phyloP scores from a whole-genome alignment of 2,888 invertebrate genomes.

The Boloria selene region DNA sequence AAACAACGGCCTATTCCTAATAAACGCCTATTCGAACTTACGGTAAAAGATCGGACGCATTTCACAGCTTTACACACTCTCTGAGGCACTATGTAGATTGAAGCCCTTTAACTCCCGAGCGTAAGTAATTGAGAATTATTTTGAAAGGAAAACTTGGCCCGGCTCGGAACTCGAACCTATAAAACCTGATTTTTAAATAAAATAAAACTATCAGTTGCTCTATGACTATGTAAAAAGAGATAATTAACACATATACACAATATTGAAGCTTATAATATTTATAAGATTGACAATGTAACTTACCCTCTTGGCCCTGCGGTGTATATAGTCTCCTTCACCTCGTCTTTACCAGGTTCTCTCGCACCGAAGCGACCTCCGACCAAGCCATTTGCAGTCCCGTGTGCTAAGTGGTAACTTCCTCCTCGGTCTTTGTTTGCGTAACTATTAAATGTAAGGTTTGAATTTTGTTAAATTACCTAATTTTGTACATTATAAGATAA shows the following conservation, averaged over 20 bases:
- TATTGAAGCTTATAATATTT: not conserved
- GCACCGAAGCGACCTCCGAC: slow-evolving; percentile 88
- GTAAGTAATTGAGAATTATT: too few species aligned
- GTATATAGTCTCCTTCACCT: slow-evolving; percentile 86
- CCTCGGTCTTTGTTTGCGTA: slow-evolving; percentile 87
- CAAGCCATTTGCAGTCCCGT: slow-evolving; percentile 84
- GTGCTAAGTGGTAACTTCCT: slow-evolving; percentile 86
- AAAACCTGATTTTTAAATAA: too few species aligned
- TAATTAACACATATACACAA: too few species aligned
- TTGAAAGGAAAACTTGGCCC: too few species aligned
- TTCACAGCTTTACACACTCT: too few species aligned
- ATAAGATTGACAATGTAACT: slow-evolving; percentile 45
- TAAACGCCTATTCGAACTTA: too few species aligned
- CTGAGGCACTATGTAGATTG: too few species aligned
- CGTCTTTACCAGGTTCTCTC: slow-evolving; percentile 87
- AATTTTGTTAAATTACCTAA: not conserved
- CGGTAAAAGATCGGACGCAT: too few species aligned
- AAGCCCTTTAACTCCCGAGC: too few species aligned
- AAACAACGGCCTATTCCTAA: too few species aligned
- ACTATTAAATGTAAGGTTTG: slow-evolving; percentile 47
- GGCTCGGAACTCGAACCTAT: too few species aligned
- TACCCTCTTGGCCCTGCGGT: slow-evolving; percentile 89
- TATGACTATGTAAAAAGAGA: not conserved
- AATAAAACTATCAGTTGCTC: not conserved
- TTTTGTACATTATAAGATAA: too few species aligned